These are phyloP conservation scores for Leptobrachium leishanense DNA, from an alignment of 2,113 vertebrate genomes.

Conservation along the genomic window DNA sequence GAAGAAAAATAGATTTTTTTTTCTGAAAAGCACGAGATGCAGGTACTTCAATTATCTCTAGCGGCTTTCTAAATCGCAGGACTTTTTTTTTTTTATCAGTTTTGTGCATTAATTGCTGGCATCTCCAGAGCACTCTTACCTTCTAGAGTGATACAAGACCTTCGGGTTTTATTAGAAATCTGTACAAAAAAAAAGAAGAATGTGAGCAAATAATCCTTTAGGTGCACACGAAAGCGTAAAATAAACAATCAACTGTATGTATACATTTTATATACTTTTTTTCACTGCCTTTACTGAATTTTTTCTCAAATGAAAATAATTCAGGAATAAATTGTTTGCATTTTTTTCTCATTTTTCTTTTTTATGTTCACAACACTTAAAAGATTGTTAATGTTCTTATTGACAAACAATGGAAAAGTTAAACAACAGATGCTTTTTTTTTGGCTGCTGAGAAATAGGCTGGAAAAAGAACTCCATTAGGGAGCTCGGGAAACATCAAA, in stretches of 20 bases:
- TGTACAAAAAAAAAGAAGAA: slow-evolving; percentile 21
- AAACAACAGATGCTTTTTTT: no score
- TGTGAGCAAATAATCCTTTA: no score
- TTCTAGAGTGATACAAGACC: slow-evolving; percentile 40
- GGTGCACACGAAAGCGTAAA: neutral
- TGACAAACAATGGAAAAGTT: no score
- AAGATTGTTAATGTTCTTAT: no score
- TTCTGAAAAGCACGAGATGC: slow-evolving; percentile 48
- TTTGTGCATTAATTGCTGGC: slow-evolving; percentile 49
- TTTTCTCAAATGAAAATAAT: no score
- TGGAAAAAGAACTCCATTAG: no score
- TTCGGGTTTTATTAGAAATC: slow-evolving; percentile 44
- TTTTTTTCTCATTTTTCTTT: no score
- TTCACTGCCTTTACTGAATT: neutral
- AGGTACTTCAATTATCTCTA: slow-evolving; percentile 50
- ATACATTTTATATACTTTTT: neutral
- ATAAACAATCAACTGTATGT: neutral
- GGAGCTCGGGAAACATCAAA: no score
- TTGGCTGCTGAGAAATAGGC: no score
- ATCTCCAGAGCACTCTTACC: slow-evolving; percentile 41
- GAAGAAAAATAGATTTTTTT: slow-evolving; percentile 42
- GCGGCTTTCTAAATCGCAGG: slow-evolving; percentile 48
- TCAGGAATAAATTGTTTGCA: no score
- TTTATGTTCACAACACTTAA: no score
- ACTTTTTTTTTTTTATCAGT: slow-evolving; percentile 38